Base-by-base conservation (phyloP, 2,888 invertebrate genomes). In the Drosophila gaucha region DNA sequence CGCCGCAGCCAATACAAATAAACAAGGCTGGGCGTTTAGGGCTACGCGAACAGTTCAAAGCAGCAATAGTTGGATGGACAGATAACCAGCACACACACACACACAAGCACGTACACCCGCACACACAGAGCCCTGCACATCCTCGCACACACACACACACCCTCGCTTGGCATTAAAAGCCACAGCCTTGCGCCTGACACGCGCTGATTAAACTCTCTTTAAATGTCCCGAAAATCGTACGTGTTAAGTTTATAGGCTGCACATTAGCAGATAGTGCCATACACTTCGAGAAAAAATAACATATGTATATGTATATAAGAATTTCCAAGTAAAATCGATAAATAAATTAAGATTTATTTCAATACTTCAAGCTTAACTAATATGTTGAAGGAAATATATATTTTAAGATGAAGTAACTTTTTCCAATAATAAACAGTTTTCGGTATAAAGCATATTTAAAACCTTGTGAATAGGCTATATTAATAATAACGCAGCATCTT, bases 1-100 rank as follows among this genome's bases (percentile, higher is more conserved):
- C 76, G 68, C 67, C 79, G 49, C 58, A 59, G 72, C 76, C 67
- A 85, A 87, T 78, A 75, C 83, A 85, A 85, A 85, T 87, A 87
- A 85, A 87, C 86, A 72, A 60, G 57, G 63, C 46, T 35, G 33
- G 35, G 35, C 2, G 16, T 20, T 36, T 20, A 22, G 28, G 14
- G 41, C 51, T 24, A 20, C 6, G 62, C 59, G 57, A 52, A 35
- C 33, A 50, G 51, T 33, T 22, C 55, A 44, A 51, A 54, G 24
- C 52, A 24, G 24, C 33, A 49, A 64, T 79, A 73, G 66, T 67
- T 62, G 58, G 39, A 60, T 65, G 52, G 62, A 65, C 65, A 67
- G 78, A 71, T 69, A 62, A 55, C 49, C 24, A 14, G 16, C 31
- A 16, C 58, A 67, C 47, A 66, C 49, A 33, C 26, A 44, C 31